These are phyloP conservation scores for Alouatta palliata DNA, from an alignment of 2,113 vertebrate species.

Conservation along the genomic window DNA sequence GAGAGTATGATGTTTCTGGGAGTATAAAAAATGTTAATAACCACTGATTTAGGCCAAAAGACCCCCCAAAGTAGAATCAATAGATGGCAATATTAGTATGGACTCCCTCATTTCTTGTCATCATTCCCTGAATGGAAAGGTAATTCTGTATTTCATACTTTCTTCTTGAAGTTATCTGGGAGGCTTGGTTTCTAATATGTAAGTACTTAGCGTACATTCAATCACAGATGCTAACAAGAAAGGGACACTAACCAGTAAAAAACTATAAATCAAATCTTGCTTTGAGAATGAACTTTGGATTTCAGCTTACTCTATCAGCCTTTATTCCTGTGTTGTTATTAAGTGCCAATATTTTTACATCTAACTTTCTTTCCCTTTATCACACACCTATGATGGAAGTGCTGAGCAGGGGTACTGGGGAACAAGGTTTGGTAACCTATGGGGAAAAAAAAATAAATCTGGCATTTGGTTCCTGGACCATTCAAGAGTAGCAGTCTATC, in stretches of 20 bases:
- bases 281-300: constrained; percentile 18
- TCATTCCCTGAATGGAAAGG: neutral
- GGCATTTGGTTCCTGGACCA: neutral
- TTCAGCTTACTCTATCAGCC: neutral
- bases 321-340: constrained; percentile 13
- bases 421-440: neutral
- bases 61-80: neutral
- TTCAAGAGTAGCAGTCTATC: neutral
- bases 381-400: neutral
- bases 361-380: neutral
- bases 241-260: neutral
- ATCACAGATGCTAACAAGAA: neutral
- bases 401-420: neutral
- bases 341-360: neutral
- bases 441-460: neutral
- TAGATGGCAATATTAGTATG: neutral
- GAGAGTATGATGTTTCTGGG: neutral
- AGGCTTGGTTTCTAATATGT: neutral
- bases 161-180: constrained; percentile 8
- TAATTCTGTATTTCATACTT: neutral
- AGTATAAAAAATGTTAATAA: neutral
- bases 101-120: neutral
- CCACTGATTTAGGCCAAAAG: neutral
- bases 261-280: neutral
- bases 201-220: neutral